Conservation (phyloP, 2,113 vertebrate genomes). For the Halichoeres trimaculatus region DNA sequence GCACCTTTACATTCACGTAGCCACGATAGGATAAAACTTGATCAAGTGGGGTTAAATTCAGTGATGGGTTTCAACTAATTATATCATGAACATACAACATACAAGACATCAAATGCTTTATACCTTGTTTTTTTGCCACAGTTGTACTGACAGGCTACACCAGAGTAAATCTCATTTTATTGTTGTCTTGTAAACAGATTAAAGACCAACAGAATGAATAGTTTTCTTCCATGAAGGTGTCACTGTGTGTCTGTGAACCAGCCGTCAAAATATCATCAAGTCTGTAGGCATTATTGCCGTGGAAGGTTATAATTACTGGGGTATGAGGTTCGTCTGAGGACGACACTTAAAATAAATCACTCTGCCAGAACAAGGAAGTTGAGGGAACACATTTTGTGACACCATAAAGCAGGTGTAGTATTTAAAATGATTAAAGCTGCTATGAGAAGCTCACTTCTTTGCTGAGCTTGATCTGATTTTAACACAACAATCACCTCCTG, state of each 20-base stretch:
- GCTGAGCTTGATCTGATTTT: too few species aligned
- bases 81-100: conserved; percentile 10
- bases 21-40: background rate
- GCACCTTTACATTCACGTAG: background rate
- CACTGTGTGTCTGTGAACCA: background rate
- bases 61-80: background rate
- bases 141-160: conserved; percentile 31
- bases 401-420: too few species aligned
- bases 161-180: conserved; percentile 1
- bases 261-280: too few species aligned
- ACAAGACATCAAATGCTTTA: background rate
- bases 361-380: background rate
- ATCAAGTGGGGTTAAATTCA: background rate
- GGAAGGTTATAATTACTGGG: background rate
- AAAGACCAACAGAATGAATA: background rate
- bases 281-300: background rate
- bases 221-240: background rate
- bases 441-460: too few species aligned
- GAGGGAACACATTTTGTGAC: too few species aligned
- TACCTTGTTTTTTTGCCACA: too few species aligned
- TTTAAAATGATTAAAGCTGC: too few species aligned
- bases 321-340: background rate
- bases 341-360: background rate
- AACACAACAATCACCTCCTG: too few species aligned
- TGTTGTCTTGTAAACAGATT: conserved; percentile 40